Evolutionary conservation across 2,797 vertebrate genomes (phyloP), one percentile per base, ranked within the genome.

Genomic region (Mastacembelus armatus): DNA sequence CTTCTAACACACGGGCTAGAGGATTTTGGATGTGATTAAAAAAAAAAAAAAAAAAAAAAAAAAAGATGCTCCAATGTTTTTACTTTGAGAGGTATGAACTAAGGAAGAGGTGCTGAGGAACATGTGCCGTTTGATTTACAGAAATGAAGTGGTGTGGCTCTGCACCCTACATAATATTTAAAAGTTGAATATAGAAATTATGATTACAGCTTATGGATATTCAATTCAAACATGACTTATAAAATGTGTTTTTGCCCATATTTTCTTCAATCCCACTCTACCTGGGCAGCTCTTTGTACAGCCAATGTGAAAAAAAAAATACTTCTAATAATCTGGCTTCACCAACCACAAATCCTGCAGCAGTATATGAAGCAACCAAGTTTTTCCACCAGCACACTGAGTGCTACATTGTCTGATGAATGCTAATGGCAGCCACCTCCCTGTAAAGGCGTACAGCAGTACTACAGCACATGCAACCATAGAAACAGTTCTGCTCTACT

Each of bases 401-500:
- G 80, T 66, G 77, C 76, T 73, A 76, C 84, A 62, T 55, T 72
- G 85, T 77, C 85, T 85, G 86, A 89, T 90, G 86, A 91, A 92
- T 91, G 87, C 87, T 89, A 92, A 92, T 91, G 74, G 80, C 29
- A 80, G 83, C 87, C 77, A 76, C 83, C 83, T 87, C 81, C 82
- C 80, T 76, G 81, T 86, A 86, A 85, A 87, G 78, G 80, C 86
- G 76, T 79, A 85, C 61, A 77, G 84, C 87, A 80, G 76, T 26
- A 76, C 80, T 77, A 80, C 72, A 78, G 85, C 81, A 88, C 84
- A 89, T 67, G 90, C 86, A 89, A 92, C 91, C 91, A 90, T 91
- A 92, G 91, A 91, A 92, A 92, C 91, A 79, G 91, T 90, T 91
- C 85, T 90, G 90, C 89, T 90, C 87, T 78, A 85, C 85, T 88